These are phyloP conservation scores for Silurus lanzhouensis DNA, from an alignment of 2,797 vertebrate genomes.

Conservation along the genomic window DNA sequence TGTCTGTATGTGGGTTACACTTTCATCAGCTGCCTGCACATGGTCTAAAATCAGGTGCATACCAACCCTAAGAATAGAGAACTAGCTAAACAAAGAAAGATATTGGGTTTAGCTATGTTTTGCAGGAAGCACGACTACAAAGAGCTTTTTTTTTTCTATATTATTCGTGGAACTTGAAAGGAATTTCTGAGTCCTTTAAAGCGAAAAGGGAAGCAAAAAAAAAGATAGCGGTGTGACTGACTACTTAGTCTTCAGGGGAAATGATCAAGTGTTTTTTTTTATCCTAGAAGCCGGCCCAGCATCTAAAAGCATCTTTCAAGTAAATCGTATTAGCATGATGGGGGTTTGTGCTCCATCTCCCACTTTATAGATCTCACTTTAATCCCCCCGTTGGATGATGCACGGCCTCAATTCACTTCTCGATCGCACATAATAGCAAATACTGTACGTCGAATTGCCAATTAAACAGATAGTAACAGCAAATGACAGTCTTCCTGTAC, in stretches of 20 bases:
- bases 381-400: background rate
- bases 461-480: background rate
- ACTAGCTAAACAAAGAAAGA: background rate
- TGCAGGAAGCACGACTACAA: background rate
- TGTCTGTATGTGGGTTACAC: background rate
- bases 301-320: constrained; percentile 7
- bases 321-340: background rate
- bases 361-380: background rate
- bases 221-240: background rate
- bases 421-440: background rate
- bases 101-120: background rate
- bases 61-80: background rate
- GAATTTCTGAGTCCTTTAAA: background rate
- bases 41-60: background rate
- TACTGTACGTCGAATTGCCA: background rate
- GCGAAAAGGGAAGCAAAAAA: background rate
- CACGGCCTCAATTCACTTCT: background rate
- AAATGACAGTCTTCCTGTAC: background rate
- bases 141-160: background rate
- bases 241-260: constrained; percentile 3
- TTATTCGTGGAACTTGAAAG: background rate
- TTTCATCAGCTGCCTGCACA: background rate
- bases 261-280: constrained; percentile 2
- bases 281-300: background rate
- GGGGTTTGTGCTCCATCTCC: background rate